Conservation (phyloP, 1,140 invertebrate species). For the Pachyrhynchus sulphureomaculatus region DNA sequence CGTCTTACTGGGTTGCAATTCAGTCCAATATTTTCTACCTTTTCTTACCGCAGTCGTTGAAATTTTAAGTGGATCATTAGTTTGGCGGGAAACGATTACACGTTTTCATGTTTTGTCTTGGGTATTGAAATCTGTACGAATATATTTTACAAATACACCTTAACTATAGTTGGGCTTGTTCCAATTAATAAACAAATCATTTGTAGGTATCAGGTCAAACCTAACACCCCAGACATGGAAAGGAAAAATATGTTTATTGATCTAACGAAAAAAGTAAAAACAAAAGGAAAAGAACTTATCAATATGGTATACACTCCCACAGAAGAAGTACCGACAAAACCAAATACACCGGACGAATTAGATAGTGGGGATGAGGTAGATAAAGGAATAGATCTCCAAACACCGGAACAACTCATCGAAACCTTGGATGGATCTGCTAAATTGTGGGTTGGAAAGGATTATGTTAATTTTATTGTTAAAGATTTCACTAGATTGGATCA, state of each 20-base stretch:
- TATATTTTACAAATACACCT: too few relatives aligned
- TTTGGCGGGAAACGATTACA: too few relatives aligned
- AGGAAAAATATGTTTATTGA: constrained; percentile 68
- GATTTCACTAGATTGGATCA: constrained; percentile 90
- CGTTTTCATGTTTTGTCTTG: too few relatives aligned
- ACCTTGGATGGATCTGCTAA: constrained; percentile 69
- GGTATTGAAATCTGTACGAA: too few relatives aligned
- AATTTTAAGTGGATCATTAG: too few relatives aligned
- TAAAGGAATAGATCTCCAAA: constrained; percentile 21
- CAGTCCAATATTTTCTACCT: too few relatives aligned
- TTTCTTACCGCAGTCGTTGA: too few relatives aligned
- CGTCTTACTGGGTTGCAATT: too few relatives aligned
- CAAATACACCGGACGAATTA: constrained; percentile 55
- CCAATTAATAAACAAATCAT: too few relatives aligned
- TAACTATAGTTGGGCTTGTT: too few relatives aligned
- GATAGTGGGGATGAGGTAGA: constrained; percentile 28
- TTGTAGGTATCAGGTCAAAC: too few relatives aligned
- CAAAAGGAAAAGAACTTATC: constrained; percentile 65
- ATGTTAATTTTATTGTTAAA: constrained; percentile 97
- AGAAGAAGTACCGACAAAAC: constrained; percentile 57
- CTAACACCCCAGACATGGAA: constrained; percentile 67
- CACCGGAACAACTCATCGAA: constrained; percentile 51
- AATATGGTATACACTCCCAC: constrained; percentile 64
- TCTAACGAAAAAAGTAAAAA: constrained; percentile 63
- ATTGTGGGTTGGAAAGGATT: constrained; percentile 98